Evolutionary conservation across 1,140 invertebrate species (phyloP).

Genomic region (Rhyzopertha dominica): DNA sequence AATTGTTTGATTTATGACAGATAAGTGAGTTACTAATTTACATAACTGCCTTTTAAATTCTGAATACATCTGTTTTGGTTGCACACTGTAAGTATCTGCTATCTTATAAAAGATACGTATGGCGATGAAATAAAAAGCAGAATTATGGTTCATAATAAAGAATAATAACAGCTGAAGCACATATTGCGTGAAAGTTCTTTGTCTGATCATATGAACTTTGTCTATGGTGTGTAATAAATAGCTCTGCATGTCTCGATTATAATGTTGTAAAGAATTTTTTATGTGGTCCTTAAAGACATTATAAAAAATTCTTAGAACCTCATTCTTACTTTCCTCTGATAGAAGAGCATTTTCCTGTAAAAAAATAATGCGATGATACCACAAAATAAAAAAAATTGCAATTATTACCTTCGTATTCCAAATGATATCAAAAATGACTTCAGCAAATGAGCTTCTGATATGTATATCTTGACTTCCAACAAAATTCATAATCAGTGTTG

Average conservation of each 20-base stretch:
- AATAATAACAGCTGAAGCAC: slow-evolving; percentile 56
- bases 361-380: slow-evolving; percentile 10
- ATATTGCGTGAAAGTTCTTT: slow-evolving; percentile 48
- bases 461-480: slow-evolving; percentile 18
- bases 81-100: slow-evolving; percentile 52
- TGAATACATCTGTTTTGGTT: slow-evolving; percentile 58
- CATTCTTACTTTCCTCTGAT: slow-evolving; percentile 43
- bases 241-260: slow-evolving; percentile 51
- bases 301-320: slow-evolving; percentile 51
- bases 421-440: slow-evolving; percentile 6
- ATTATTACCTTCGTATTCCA: no score
- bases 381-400: no score
- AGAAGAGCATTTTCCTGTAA: slow-evolving; percentile 41
- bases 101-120: slow-evolving; percentile 56
- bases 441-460: slow-evolving; percentile 1
- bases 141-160: slow-evolving; percentile 60
- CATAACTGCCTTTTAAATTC: slow-evolving; percentile 64
- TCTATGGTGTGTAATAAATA: slow-evolving; percentile 51
- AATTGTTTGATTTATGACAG: slow-evolving; percentile 43
- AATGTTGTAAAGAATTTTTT: slow-evolving; percentile 48
- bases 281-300: slow-evolving; percentile 48
- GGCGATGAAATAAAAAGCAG: slow-evolving; percentile 56
- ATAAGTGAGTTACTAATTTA: slow-evolving; percentile 53
- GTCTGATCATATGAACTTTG: slow-evolving; percentile 47
- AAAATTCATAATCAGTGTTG: slow-evolving; percentile 10